These are phyloP conservation scores for Serinus canaria DNA, from an alignment of 2,113 vertebrate species.

Conservation along the genomic window DNA sequence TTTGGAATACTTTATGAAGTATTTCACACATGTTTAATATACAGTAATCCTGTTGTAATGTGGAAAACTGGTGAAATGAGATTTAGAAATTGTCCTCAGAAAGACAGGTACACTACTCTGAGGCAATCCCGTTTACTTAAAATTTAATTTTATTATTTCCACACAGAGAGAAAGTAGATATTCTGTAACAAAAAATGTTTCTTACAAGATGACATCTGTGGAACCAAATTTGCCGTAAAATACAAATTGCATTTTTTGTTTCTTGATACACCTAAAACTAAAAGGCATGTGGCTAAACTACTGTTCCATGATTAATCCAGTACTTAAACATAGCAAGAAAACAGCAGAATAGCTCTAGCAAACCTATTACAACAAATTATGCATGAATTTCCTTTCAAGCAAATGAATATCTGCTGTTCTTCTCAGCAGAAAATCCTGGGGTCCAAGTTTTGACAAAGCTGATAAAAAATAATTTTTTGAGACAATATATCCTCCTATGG, in stretches of 20 bases:
- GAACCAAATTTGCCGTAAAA: background rate
- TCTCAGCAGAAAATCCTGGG: slow-evolving; percentile 2
- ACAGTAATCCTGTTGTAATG: background rate
- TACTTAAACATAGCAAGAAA: background rate
- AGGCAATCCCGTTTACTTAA: slow-evolving; percentile 10
- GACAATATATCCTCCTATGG: slow-evolving; percentile 36
- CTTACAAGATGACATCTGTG: background rate
- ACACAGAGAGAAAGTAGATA: background rate
- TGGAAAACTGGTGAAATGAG: background rate
- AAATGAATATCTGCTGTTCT: slow-evolving; percentile 21
- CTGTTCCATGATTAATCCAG: background rate
- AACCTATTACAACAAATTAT: background rate
- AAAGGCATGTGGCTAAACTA: background rate
- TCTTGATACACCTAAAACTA: background rate
- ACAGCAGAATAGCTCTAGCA: background rate
- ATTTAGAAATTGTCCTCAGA: background rate
- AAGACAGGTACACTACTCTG: background rate
- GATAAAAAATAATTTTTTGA: slow-evolving; percentile 53
- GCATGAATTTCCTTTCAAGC: slow-evolving; percentile 13
- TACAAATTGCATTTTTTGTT: background rate
- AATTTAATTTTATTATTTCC: background rate
- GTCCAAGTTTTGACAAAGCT: slow-evolving; percentile 38
- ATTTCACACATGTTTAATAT: background rate
- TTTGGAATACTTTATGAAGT: background rate
- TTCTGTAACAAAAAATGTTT: background rate